A percentile compares a stretch with the other conserved stretches of the same genome.
phyloP scores from a whole-genome alignment of 2,797 vertebrate species.

The Menidia menidia region DNA sequence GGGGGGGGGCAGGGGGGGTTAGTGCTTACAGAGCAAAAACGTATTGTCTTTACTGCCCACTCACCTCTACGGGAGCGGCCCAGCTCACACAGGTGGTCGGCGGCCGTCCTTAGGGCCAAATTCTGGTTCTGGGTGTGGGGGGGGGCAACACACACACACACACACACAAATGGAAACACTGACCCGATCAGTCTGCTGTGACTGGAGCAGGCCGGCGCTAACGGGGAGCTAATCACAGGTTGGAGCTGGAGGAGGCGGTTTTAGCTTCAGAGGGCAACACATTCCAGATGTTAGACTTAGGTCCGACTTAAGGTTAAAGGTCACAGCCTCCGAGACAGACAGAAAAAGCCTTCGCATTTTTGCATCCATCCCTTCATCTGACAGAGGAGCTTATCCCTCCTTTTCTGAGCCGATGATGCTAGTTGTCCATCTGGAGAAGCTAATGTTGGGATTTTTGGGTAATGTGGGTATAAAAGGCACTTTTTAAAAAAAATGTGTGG shows the following conservation, averaged over 20 bases:
- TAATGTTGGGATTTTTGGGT: neutral
- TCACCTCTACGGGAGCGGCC: conserved; percentile 53
- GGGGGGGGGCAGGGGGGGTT: conserved; percentile 19
- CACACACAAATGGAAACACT: conserved; percentile 33
- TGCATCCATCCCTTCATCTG: too few relatives aligned
- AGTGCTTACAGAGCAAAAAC: conserved; percentile 66
- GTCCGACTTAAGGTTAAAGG: neutral
- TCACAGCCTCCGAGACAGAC: neutral
- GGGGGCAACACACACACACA: neutral
- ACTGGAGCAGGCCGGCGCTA: neutral
- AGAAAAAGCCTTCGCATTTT: too few relatives aligned
- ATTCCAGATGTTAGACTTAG: neutral
- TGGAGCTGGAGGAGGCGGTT: neutral
- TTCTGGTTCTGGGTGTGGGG: conserved; percentile 1
- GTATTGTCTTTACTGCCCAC: conserved; percentile 71
- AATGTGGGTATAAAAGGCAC: neutral
- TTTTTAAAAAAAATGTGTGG: too few relatives aligned
- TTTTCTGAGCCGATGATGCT: neutral
- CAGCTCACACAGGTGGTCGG: conserved; percentile 40
- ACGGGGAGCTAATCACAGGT: conserved; percentile 1
- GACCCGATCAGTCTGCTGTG: conserved; percentile 18
- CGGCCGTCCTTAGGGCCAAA: too few relatives aligned
- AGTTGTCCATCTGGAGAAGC: neutral
- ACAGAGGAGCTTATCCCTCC: too few relatives aligned
- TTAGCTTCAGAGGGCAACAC: neutral